Conservation (phyloP, 2,888 invertebrate genomes). For the Drosophila infuscata region DNA sequence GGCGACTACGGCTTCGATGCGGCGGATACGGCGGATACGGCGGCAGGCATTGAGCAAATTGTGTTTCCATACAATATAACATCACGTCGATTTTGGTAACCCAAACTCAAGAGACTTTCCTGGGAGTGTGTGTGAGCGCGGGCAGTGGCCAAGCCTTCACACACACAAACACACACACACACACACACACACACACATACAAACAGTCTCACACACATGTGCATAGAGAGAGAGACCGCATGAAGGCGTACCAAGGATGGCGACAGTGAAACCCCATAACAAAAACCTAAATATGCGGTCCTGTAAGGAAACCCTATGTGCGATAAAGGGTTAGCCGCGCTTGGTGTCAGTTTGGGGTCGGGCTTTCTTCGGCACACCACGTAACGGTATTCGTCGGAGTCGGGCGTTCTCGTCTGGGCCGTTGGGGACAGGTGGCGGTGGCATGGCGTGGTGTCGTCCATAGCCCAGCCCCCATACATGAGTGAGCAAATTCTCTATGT, state of each 20-base stretch:
- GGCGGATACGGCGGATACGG: slow-evolving; percentile 51
- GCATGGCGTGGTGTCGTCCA: slow-evolving; percentile 20
- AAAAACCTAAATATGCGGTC: slow-evolving; percentile 86
- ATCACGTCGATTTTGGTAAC: slow-evolving; percentile 81
- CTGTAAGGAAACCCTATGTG: slow-evolving; percentile 86
- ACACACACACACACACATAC: slow-evolving; percentile 11
- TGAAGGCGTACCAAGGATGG: slow-evolving; percentile 47
- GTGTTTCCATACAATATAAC: slow-evolving; percentile 80
- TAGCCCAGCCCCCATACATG: slow-evolving; percentile 58
- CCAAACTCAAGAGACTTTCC: slow-evolving; percentile 63
- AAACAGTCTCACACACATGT: slow-evolving; percentile 15
- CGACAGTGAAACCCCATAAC: slow-evolving; percentile 83
- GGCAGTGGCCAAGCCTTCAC: slow-evolving; percentile 41
- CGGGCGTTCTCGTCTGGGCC: slow-evolving; percentile 44
- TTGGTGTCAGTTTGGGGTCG: slow-evolving; percentile 84
- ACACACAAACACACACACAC: slow-evolving; percentile 20
- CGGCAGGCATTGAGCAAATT: slow-evolving; percentile 75
- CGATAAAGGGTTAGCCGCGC: slow-evolving; percentile 86
- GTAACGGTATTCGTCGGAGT: slow-evolving; percentile 76
- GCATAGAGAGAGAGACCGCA: slow-evolving; percentile 51
- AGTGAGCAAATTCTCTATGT: slow-evolving; percentile 39
- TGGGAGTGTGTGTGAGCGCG: slow-evolving; percentile 34
- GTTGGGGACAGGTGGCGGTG: slow-evolving; percentile 35
- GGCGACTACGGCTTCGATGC: slow-evolving; percentile 38
- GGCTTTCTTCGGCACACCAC: slow-evolving; percentile 75